phyloP scores from a whole-genome alignment of 2,888 invertebrate genomes.

The Embidobia sp. region DNA sequence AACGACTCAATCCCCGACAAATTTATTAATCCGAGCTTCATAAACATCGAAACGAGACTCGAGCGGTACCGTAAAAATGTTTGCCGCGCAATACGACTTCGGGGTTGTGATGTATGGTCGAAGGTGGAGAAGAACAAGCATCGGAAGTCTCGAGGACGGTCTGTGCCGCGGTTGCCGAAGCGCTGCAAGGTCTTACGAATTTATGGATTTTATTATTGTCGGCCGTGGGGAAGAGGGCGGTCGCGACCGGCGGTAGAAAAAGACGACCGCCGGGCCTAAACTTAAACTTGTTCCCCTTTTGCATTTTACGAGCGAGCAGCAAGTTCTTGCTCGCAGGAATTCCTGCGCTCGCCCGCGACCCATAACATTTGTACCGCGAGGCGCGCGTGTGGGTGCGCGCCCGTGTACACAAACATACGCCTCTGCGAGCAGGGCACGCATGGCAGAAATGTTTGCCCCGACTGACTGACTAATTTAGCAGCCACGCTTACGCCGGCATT shows the following conservation, averaged over 20 bases:
- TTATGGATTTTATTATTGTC: conserved; percentile 87
- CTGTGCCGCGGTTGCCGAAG: conserved; percentile 69
- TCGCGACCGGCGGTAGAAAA: conserved; percentile 46
- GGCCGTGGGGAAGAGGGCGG: conserved; percentile 80
- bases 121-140: conserved; percentile 51
- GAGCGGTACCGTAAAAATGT: conserved; percentile 69
- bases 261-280: conserved; percentile 70
- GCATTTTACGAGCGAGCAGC: conserved; percentile 79
- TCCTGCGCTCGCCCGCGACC: conserved; percentile 70
- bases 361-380: conserved; percentile 71
- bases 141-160: conserved; percentile 56
- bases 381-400: conserved; percentile 28
- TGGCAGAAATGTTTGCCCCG: conserved; percentile 3
- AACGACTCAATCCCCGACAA: conserved; percentile 1
- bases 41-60: conserved; percentile 30
- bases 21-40: conserved; percentile 38
- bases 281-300: conserved; percentile 79
- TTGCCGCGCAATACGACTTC: conserved; percentile 71
- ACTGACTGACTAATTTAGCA: too few relatives aligned
- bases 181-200: conserved; percentile 85
- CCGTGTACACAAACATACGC: conserved; percentile 25
- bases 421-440: conserved; percentile 28
- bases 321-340: conserved; percentile 73
- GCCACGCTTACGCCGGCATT: too few relatives aligned
- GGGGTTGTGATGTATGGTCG: conserved; percentile 48